Evolutionary conservation across 2,888 invertebrate genomes (phyloP).

Genomic region (Drosophila robusta): DNA sequence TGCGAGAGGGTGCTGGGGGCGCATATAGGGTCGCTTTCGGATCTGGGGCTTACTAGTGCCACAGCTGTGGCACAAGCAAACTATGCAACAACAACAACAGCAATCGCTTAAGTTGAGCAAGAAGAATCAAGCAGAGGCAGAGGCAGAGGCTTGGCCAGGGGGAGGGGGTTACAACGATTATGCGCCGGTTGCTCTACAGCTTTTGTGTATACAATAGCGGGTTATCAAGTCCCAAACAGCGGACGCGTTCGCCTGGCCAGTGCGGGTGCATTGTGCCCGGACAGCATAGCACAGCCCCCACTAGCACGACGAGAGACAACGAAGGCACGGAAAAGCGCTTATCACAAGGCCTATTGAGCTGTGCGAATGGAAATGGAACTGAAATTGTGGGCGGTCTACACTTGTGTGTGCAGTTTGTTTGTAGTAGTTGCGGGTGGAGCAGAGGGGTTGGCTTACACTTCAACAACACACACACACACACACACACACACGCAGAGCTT

Average conservation of each 20-base stretch:
- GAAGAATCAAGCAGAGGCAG: constrained; percentile 37
- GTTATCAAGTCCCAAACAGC: constrained; percentile 79
- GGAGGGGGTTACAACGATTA: constrained; percentile 63
- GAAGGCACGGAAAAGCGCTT: constrained; percentile 50
- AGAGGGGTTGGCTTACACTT: constrained; percentile 44
- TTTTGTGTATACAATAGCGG: constrained; percentile 78
- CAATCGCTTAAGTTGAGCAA: constrained; percentile 38
- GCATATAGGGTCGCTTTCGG: constrained; percentile 22
- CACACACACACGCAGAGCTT: constrained; percentile 31
- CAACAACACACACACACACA: constrained; percentile 35
- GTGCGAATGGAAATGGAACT: constrained; percentile 60
- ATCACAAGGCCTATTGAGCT: constrained; percentile 81
- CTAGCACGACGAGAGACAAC: neutral
- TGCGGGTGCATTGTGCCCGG: constrained; percentile 55
- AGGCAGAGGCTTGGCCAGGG: neutral
- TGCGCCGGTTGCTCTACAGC: constrained; percentile 65
- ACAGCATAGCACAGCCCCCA: constrained; percentile 1
- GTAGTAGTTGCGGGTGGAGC: constrained; percentile 27
- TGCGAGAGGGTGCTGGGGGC: neutral
- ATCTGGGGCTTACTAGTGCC: constrained; percentile 32
- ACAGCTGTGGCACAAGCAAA: constrained; percentile 51
- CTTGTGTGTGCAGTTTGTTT: constrained; percentile 32
- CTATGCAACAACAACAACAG: constrained; percentile 35
- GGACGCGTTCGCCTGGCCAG: constrained; percentile 24
- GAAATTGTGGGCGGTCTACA: constrained; percentile 32